phyloP scores from a whole-genome alignment of 2,888 invertebrate genomes.

The Brenthis daphne region DNA sequence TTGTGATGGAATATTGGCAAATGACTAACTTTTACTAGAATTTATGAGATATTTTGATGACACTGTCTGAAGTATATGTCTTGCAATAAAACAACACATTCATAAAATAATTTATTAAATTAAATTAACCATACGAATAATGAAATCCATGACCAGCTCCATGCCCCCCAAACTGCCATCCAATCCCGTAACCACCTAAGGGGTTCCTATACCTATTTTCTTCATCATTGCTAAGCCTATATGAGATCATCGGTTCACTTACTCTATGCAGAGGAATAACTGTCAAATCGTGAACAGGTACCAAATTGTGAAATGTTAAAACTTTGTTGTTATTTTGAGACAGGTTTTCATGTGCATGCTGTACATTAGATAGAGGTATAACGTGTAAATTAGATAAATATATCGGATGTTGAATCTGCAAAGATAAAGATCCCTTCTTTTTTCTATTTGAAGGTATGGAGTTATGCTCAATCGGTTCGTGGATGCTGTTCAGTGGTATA shows the following conservation, averaged over 20 bases:
- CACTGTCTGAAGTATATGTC: neutral
- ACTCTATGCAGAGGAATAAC: constrained; percentile 66
- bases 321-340: constrained; percentile 42
- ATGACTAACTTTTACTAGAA: too few species aligned
- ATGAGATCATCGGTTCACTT: constrained; percentile 32
- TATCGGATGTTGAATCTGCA: constrained; percentile 54
- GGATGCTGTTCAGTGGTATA: constrained; percentile 37
- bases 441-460: constrained; percentile 43
- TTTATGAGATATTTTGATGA: too few species aligned
- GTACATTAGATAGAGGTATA: constrained; percentile 58
- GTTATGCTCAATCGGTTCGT: constrained; percentile 21
- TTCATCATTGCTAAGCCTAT: constrained; percentile 47
- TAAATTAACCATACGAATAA: constrained; percentile 59
- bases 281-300: constrained; percentile 64
- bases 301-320: constrained; percentile 50
- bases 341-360: constrained; percentile 45
- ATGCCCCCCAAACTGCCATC: constrained; percentile 67
- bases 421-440: constrained; percentile 50
- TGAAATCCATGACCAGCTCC: constrained; percentile 71
- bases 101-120: constrained; percentile 26
- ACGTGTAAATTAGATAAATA: constrained; percentile 60
- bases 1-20: too few species aligned
- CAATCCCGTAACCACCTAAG: constrained; percentile 69
- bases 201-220: constrained; percentile 61
- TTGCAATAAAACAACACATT: neutral